A percentile compares a stretch with the other conserved stretches of the same genome.
Evolutionary conservation across 2,888 invertebrate species (phyloP).

Genomic region (Heliconius ethilla): DNA sequence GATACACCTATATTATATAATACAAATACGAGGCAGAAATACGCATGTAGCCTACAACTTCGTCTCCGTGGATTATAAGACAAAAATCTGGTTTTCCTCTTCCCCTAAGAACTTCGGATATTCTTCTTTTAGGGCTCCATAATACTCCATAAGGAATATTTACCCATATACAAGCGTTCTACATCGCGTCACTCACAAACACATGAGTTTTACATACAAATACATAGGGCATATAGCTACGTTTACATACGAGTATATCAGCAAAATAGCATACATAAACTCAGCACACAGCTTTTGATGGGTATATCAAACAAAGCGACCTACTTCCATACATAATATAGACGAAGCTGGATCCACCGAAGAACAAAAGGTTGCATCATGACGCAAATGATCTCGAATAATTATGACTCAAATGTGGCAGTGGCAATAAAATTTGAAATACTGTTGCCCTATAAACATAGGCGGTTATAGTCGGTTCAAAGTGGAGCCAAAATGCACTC

Average conservation of each 20-base stretch:
- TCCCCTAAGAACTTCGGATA: too few species aligned
- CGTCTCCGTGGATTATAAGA: too few species aligned
- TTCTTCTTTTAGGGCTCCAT: too few species aligned
- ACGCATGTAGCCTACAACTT: too few species aligned
- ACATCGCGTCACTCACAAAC: too few species aligned
- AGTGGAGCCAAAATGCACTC: slow-evolving; percentile 38
- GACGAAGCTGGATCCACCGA: slow-evolving; percentile 2
- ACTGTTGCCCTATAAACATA: slow-evolving; percentile 33
- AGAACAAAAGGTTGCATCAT: slow-evolving; percentile 32
- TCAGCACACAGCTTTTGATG: slow-evolving; percentile 12
- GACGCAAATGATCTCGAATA: slow-evolving; percentile 33
- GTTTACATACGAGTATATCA: not conserved
- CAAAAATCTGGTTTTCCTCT: too few species aligned
- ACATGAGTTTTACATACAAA: not conserved
- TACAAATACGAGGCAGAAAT: too few species aligned
- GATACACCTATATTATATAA: too few species aligned
- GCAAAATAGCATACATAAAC: not conserved
- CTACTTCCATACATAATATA: slow-evolving; percentile 19
- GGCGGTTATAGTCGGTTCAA: slow-evolving; percentile 39
- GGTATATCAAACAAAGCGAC: slow-evolving; percentile 22
- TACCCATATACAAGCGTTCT: too few species aligned
- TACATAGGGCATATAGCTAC: not conserved
- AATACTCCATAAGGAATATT: too few species aligned
- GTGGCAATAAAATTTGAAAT: slow-evolving; percentile 46
- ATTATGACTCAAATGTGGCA: slow-evolving; percentile 38